A percentile compares a stretch with the other conserved stretches of the same genome.
phyloP scores from a whole-genome alignment of 2,888 invertebrate genomes.

The Lithophane leautieri region DNA sequence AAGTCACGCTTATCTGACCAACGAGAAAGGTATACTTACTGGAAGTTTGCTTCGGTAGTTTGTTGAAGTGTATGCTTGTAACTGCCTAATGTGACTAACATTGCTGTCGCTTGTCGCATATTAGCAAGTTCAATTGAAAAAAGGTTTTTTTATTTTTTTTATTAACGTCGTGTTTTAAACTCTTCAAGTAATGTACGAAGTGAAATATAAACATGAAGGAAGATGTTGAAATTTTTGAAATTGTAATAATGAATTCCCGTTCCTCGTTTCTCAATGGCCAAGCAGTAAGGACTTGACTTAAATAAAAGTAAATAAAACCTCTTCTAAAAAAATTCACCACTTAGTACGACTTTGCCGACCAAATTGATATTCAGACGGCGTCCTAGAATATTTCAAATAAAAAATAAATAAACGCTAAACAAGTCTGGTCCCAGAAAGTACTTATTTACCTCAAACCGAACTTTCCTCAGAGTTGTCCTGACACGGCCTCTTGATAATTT shows the following conservation, averaged over 20 bases:
- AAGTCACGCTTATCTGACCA: background rate
- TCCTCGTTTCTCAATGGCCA: conserved; percentile 5
- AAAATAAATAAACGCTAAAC: conserved; percentile 68
- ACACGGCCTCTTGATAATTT: conserved; percentile 69
- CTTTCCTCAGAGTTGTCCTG: conserved; percentile 58
- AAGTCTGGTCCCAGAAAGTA: conserved; percentile 65
- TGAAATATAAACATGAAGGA: conserved; percentile 7
- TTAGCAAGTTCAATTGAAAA: background rate
- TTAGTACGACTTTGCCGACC: conserved; percentile 51
- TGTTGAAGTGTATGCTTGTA: background rate
- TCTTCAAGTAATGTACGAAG: background rate
- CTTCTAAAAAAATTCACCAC: conserved; percentile 57
- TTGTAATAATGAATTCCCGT: conserved; percentile 12
- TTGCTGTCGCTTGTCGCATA: background rate
- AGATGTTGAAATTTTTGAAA: conserved; percentile 8
- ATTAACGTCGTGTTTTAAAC: too few species aligned
- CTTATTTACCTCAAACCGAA: conserved; percentile 68
- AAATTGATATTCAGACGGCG: conserved; percentile 64
- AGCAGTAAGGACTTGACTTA: conserved; percentile 37
- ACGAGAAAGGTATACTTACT: background rate
- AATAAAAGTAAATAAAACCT: conserved; percentile 60
- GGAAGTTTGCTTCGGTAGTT: background rate
- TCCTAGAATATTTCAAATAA: conserved; percentile 65
- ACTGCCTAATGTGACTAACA: background rate
- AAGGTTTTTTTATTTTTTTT: too few species aligned